phyloP scores from a whole-genome alignment of 2,113 vertebrate species.

The Calidris pugnax region DNA sequence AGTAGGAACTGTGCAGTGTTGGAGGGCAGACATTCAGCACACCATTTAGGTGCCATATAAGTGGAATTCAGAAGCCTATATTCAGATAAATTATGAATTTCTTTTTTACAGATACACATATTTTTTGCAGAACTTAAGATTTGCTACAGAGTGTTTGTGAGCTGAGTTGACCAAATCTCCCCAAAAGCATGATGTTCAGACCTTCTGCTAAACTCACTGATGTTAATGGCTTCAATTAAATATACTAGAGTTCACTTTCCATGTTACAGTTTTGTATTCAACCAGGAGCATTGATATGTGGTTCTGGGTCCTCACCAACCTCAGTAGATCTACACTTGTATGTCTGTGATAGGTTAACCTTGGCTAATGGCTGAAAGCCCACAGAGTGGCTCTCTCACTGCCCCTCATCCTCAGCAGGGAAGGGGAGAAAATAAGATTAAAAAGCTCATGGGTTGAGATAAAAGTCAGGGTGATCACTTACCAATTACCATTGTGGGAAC shows the following conservation, averaged over 20 bases:
- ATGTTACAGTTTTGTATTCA: not conserved
- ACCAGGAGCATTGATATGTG: not conserved
- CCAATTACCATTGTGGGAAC: not conserved
- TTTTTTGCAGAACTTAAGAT: not conserved
- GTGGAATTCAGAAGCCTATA: not conserved
- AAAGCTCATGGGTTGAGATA: not conserved
- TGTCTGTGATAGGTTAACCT: not conserved
- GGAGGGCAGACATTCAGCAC: not conserved
- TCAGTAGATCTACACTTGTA: not conserved
- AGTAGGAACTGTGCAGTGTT: not conserved
- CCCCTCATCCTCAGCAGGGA: not conserved
- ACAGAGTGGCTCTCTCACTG: fast-evolving
- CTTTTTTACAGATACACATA: not conserved
- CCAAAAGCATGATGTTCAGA: not conserved
- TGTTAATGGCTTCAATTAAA: not conserved
- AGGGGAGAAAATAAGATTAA: not conserved
- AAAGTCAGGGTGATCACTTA: not conserved
- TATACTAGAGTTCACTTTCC: not conserved
- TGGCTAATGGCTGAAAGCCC: not conserved
- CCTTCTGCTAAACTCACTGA: not conserved
- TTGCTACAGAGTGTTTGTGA: not conserved
- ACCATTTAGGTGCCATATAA: not conserved
- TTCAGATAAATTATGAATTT: not conserved
- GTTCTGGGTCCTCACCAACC: not conserved
- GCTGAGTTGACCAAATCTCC: not conserved